Base-by-base conservation (phyloP, 2,888 invertebrate species). In the Dendrolimus pini region DNA sequence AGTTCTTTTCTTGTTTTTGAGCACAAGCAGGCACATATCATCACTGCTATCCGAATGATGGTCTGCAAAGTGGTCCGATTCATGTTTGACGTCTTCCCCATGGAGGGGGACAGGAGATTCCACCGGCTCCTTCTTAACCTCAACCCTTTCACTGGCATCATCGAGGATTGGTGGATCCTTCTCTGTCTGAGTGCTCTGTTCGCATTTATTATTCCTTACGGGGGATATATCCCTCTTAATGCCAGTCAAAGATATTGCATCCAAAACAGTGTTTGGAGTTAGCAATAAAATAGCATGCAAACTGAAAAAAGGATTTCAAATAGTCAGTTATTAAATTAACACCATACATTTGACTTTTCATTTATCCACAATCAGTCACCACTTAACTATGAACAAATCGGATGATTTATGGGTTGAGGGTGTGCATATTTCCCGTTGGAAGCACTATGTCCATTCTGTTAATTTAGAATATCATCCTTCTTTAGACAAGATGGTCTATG, bases 101-200 rank as follows among this genome's bases (percentile, higher is more conserved):
- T 86, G 87, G 14, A 86, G 66, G 1, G 67, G 63, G 30, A 69
- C 64, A 7, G 74, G 60, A 7, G 65, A 57, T n/a, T 61, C 58
- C 7, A 64, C 61, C 0, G 80, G 81, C 65, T 89, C 87, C 41
- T 75, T 65, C 67, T 86, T 84, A 6, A 85, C 67, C 9, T 59
- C 41, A 9, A 54, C 41, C 7, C 30, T 9, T 6, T 41, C 41
- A 8, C 7, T 14, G 41, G 9, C 14, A 1, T 52, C 9, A 47
- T 47, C 12, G 9, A 47, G 47, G 6, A n/a, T 41, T 55, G 53
- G 54, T 41, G 56, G 56, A 9, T 53, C 52, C n/a, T 10, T 55
- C 1, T 83, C 82, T 0, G 87, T 88, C 65, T 87, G 88, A 1
- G 86, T 85, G 57, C 74, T 67, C 55, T 75, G 80, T 10, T 82